A percentile compares a stretch with the other conserved stretches of the same genome.
These are phyloP conservation scores for Pachycephus smyrnensis DNA, from an alignment of 2,888 invertebrate genomes.

Conservation along the genomic window DNA sequence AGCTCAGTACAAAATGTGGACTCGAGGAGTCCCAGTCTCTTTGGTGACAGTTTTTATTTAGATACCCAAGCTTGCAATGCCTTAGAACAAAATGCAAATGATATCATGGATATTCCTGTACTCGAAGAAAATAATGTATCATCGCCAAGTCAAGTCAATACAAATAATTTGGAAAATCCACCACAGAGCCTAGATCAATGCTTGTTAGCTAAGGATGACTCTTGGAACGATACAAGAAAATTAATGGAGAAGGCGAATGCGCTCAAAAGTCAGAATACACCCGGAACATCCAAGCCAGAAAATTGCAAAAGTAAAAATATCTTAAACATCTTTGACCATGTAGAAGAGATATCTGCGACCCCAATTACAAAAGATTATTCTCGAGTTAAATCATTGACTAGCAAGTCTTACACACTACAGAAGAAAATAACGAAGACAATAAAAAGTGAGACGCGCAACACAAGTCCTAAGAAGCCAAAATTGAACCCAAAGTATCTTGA, in stretches of 20 bases:
- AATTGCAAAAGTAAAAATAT: neutral
- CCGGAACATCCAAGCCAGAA: neutral
- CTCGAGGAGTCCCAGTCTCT: conserved; percentile 70
- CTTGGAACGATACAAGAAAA: conserved; percentile 46
- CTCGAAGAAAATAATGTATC: conserved; percentile 39
- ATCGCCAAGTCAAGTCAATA: neutral
- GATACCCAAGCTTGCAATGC: conserved; percentile 69
- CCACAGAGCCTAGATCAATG: neutral
- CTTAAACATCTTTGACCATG: neutral
- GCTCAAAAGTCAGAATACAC: conserved; percentile 19
- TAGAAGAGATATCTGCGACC: conserved; percentile 15
- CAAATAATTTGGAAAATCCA: conserved; percentile 3
- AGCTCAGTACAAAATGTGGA: conserved; percentile 16
- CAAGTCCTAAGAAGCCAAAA: conserved; percentile 27
- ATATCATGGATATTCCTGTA: conserved; percentile 41
- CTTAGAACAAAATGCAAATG: conserved; percentile 63
- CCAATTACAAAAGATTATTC: conserved; percentile 6
- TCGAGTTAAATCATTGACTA: conserved; percentile 26
- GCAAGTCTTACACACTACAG: conserved; percentile 15
- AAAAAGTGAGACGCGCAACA: conserved; percentile 7
- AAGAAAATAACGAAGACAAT: conserved; percentile 18
- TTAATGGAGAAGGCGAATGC: conserved; percentile 20
- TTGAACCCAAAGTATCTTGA: conserved; percentile 25
- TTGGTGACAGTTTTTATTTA: conserved; percentile 72
- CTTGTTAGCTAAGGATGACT: conserved; percentile 36